phyloP scores from a whole-genome alignment of 2,888 invertebrate species.

The Fabriciana adippe region DNA sequence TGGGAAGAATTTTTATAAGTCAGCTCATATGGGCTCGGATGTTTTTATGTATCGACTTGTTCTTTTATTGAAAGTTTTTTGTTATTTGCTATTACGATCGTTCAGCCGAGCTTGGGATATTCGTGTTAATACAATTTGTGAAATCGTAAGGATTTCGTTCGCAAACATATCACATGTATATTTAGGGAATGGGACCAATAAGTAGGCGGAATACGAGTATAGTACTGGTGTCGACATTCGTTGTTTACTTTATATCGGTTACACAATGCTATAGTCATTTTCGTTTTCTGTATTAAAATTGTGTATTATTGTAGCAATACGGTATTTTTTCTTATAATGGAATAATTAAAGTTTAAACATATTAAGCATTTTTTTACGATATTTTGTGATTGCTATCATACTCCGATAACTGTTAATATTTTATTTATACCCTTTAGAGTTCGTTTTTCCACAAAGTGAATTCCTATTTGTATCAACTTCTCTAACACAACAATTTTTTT shows the following conservation, averaged over 20 bases:
- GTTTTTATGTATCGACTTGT: constrained; percentile 50
- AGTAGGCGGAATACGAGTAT: not conserved
- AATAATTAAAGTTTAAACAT: no score
- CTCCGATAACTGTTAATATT: no score
- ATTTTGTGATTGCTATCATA: no score
- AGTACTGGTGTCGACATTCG: constrained; percentile 3
- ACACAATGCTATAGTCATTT: not conserved
- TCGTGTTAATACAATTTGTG: constrained; percentile 39
- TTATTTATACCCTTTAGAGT: no score
- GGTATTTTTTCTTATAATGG: no score
- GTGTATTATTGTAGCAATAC: no score
- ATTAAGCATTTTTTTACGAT: no score
- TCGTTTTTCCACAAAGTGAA: no score
- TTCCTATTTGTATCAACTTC: no score
- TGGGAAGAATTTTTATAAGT: constrained; percentile 47
- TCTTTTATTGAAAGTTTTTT: constrained; percentile 51
- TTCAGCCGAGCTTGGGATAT: constrained; percentile 30
- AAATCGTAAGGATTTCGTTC: constrained; percentile 36
- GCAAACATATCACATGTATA: constrained; percentile 31
- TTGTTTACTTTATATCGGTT: not conserved
- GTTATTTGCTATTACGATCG: constrained; percentile 38
- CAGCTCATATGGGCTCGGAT: constrained; percentile 43
- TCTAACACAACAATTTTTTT: no score
- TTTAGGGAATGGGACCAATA: constrained; percentile 21
- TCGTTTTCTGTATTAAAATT: not conserved